These are phyloP conservation scores for Peromyscus melanophrys DNA, from an alignment of 2,797 vertebrate species.

Conservation along the genomic window DNA sequence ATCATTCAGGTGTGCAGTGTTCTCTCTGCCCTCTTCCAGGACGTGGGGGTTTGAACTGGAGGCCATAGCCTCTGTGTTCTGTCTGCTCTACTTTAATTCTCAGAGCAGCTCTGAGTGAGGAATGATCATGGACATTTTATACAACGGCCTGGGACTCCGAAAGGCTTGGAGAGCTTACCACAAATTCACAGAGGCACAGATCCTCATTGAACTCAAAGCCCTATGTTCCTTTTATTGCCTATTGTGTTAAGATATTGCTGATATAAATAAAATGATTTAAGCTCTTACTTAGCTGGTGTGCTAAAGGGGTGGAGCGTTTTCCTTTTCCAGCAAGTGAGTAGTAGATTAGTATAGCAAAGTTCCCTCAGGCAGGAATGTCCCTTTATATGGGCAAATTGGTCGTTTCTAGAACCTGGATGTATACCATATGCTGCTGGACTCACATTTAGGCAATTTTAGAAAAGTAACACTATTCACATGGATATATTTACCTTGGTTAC, in stretches of 20 bases:
- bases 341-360: slow-evolving; percentile 3
- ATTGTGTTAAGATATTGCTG: background rate
- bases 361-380: background rate
- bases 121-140: slow-evolving; percentile 27
- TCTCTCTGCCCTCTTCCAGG: background rate
- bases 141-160: background rate
- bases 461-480: background rate
- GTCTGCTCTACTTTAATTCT: background rate
- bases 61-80: background rate
- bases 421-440: background rate
- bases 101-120: slow-evolving; percentile 4
- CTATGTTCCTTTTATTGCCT: slow-evolving; percentile 28
- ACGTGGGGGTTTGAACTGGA: background rate
- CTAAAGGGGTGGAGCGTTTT: background rate
- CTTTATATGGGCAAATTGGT: slow-evolving; percentile 38
- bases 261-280: slow-evolving; percentile 50
- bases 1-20: slow-evolving; percentile 93
- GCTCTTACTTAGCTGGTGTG: slow-evolving; percentile 30
- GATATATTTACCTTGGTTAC: slow-evolving; percentile 31
- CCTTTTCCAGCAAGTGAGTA: background rate
- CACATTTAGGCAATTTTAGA: slow-evolving; percentile 50
- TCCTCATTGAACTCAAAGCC: background rate
- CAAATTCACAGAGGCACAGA: slow-evolving; percentile 20
- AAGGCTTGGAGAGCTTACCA: background rate
- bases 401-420: background rate